Percentiles rank a stretch among this genome's conserved stretches.
phyloP scores from a whole-genome alignment of 1,140 invertebrate species.

The Agrypnia vestita region DNA sequence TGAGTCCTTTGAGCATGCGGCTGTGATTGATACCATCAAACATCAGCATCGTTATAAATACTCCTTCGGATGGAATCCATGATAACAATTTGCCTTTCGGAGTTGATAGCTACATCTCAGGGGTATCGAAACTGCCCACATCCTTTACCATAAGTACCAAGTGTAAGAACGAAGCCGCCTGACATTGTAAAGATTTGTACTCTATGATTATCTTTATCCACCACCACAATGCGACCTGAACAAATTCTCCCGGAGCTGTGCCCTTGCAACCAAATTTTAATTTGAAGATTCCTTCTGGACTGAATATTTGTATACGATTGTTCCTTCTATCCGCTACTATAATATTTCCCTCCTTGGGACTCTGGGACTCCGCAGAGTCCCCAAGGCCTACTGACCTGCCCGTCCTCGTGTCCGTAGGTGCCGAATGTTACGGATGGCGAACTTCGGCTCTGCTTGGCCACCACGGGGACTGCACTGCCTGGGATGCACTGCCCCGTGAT shows the following conservation, averaged over 20 bases:
- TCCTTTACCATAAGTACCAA: slow-evolving; percentile 90
- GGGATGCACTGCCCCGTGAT: slow-evolving; percentile 77
- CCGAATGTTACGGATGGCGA: slow-evolving; percentile 79
- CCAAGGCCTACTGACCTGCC: slow-evolving; percentile 92
- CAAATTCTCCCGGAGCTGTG: slow-evolving; percentile 87
- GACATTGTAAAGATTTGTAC: slow-evolving; percentile 89
- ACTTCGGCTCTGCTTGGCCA: slow-evolving; percentile 71
- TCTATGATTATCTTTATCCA: slow-evolving; percentile 97
- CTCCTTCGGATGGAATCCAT: slow-evolving; percentile 90
- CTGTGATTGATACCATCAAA: slow-evolving; percentile 81
- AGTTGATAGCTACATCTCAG: slow-evolving; percentile 94
- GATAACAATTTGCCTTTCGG: slow-evolving; percentile 87
- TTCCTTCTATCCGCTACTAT: slow-evolving; percentile 94
- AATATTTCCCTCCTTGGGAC: slow-evolving; percentile 84
- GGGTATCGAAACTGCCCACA: slow-evolving; percentile 95
- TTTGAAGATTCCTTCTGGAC: slow-evolving; percentile 82
- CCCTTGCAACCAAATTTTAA: slow-evolving; percentile 87
- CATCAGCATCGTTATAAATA: slow-evolving; percentile 89
- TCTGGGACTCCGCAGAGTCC: slow-evolving; percentile 94
- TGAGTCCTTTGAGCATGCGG: slow-evolving; percentile 85
- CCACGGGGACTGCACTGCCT: slow-evolving; percentile 77
- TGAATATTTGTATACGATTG: slow-evolving; percentile 92
- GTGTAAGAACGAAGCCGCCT: slow-evolving; percentile 87
- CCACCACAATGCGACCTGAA: slow-evolving; percentile 87
- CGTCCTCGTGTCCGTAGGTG: slow-evolving; percentile 81